Base-by-base conservation (phyloP, 2,888 invertebrate species). In the Pollenia angustigena region DNA sequence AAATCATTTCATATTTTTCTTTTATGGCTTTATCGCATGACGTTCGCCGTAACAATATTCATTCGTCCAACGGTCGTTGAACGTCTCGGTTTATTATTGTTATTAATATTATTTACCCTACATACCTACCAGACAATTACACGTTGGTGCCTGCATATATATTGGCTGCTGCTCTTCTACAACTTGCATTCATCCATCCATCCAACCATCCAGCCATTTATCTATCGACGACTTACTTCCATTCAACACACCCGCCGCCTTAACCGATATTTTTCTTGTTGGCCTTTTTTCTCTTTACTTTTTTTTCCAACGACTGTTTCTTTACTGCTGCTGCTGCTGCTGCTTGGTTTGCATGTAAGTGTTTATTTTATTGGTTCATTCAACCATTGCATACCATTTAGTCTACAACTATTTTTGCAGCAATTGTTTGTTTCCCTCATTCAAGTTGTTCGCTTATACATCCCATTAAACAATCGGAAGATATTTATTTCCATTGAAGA, bases 11-110 rank as follows among this genome's bases (percentile, higher is more conserved):
- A 87, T 88, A 80, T 80, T 78, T 78, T 82, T 81, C 85, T 88
- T 88, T 89, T 88, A 89, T 89, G 88, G 89, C 89, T 89, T 88
- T 88, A 88, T 89, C 87, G 88, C 88, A 88, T 83, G 87, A 87
- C 88, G 85, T 84, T 88, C 64, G 85, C 87, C 80, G 85, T 87
- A 87, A 88, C 88, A 83, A 78, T 83, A 83, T 85, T 88, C 89
- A 89, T 89, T 89, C 89, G 89, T 86, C 82, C 87, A 88, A 87
- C 88, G 88, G 88, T 89, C 89, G 89, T 89, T 89, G 89, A 88
- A 89, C 88, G 88, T 88, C 88, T 87, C 85, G 88, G 89, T 88
- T 86, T 87, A 71, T 87, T 84, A 85, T 85, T 85, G 82, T 82
- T 82, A 80, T 83, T 78, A 78, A 71, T 83, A 78, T 78, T 78